Conservation (phyloP, 2,113 vertebrate species). For the Ammodytes dubius region DNA sequence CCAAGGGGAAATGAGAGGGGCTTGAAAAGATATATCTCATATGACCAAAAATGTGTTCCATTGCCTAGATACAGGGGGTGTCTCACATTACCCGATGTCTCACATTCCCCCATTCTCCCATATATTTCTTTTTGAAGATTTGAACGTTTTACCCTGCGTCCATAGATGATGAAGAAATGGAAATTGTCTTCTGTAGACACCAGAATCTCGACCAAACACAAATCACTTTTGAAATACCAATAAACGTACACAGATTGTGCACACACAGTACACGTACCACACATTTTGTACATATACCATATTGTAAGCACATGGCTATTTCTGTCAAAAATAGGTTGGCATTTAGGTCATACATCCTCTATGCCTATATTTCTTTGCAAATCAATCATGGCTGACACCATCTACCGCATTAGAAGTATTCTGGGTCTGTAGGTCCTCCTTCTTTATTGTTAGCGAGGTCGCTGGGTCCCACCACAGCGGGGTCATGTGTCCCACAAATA, state of each 20-base stretch:
- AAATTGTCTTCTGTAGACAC: background rate
- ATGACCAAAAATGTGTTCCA: no score
- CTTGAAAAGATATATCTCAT: no score
- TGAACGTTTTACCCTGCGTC: background rate
- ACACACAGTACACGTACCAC: background rate
- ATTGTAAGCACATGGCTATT: slow-evolving; percentile 7
- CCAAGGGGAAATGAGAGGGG: no score
- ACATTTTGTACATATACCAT: no score
- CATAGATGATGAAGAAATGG: background rate
- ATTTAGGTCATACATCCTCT: slow-evolving; percentile 26
- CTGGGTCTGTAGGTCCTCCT: slow-evolving; percentile 18
- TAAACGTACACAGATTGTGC: background rate
- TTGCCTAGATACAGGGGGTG: no score
- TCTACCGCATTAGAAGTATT: slow-evolving; percentile 1
- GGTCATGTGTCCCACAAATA: slow-evolving; percentile 66
- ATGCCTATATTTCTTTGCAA: slow-evolving; percentile 34
- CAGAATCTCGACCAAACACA: slow-evolving; percentile 3
- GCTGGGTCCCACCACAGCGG: slow-evolving; percentile 31
- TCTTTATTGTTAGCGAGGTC: slow-evolving; percentile 42
- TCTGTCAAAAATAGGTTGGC: slow-evolving; percentile 10
- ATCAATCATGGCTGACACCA: slow-evolving; percentile 26
- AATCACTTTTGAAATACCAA: background rate
- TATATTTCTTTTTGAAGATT: no score
- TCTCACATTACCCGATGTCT: no score
- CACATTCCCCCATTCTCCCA: no score